These are phyloP conservation scores for Capra hircus DNA, from an alignment of 2,113 vertebrate species.

Conservation along the genomic window DNA sequence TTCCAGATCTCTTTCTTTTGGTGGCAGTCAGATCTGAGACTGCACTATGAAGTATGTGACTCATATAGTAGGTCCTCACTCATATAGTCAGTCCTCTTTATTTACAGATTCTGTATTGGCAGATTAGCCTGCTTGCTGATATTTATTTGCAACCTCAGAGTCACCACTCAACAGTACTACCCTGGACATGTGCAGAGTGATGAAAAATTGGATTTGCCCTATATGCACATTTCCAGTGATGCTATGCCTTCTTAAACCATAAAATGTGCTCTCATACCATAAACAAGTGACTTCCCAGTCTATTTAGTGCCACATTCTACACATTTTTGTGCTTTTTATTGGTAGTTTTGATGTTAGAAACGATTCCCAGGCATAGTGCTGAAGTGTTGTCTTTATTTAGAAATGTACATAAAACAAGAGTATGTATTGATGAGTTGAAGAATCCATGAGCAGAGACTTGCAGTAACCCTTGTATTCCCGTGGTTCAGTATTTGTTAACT, in stretches of 20 bases:
- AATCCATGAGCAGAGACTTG: background rate
- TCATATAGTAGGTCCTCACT: background rate
- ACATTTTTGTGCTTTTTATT: background rate
- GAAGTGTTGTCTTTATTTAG: background rate
- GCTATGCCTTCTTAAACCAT: background rate
- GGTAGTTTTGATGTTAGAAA: background rate
- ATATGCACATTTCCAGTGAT: background rate
- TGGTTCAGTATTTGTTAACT: background rate
- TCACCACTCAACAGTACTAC: background rate
- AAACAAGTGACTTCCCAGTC: background rate
- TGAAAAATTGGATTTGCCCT: background rate
- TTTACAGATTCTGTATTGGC: background rate
- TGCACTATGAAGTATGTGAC: background rate
- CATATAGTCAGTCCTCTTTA: background rate
- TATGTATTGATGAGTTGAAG: background rate
- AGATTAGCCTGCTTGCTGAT: background rate
- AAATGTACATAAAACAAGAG: background rate
- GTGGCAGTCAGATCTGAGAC: background rate
- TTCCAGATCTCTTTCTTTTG: background rate
- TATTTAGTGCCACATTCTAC: background rate
- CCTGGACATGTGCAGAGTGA: background rate
- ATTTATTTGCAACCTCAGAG: background rate
- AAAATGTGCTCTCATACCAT: background rate
- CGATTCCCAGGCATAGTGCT: background rate
- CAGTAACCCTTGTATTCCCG: background rate